Evolutionary conservation across 2,113 vertebrate genomes (phyloP).

Genomic region (Mugil cephalus): DNA sequence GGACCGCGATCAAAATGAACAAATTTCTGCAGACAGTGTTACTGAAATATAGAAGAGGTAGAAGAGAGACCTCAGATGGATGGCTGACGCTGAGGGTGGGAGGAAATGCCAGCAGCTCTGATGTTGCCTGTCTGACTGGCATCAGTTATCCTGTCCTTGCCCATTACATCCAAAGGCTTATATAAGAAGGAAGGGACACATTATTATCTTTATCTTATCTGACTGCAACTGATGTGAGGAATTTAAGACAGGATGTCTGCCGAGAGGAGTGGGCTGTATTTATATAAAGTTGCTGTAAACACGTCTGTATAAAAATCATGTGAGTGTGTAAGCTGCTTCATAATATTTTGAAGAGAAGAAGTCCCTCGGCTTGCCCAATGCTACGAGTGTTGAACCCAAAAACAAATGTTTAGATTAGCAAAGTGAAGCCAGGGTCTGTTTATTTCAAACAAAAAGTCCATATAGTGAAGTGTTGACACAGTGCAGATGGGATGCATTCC

Average conservation of each 20-base stretch:
- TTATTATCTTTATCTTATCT: conserved; percentile 51
- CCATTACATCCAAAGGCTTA: conserved; percentile 59
- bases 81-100: conserved; percentile 25
- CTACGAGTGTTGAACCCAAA: conserved; percentile 14
- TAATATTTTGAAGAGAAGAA: conserved; percentile 23
- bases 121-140: conserved; percentile 37
- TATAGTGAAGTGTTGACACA: conserved; percentile 4
- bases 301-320: conserved; percentile 28
- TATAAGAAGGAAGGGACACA: conserved; percentile 49
- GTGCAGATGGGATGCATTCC: conserved; percentile 20
- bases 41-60: neutral
- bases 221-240: conserved; percentile 44
- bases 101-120: conserved; percentile 33
- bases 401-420: conserved; percentile 59
- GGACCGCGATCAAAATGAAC: neutral
- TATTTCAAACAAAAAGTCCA: conserved; percentile 36
- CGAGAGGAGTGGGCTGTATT: conserved; percentile 66
- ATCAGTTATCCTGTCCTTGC: conserved; percentile 35
- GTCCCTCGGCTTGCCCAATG: conserved; percentile 16
- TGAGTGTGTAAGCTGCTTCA: conserved; percentile 18
- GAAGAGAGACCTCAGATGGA: conserved; percentile 5
- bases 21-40: neutral
- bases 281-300: conserved; percentile 61
- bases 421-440: conserved; percentile 2
- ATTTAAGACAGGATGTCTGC: conserved; percentile 65